Base-by-base conservation (phyloP, 2,888 invertebrate species). In the Idaea aversata region DNA sequence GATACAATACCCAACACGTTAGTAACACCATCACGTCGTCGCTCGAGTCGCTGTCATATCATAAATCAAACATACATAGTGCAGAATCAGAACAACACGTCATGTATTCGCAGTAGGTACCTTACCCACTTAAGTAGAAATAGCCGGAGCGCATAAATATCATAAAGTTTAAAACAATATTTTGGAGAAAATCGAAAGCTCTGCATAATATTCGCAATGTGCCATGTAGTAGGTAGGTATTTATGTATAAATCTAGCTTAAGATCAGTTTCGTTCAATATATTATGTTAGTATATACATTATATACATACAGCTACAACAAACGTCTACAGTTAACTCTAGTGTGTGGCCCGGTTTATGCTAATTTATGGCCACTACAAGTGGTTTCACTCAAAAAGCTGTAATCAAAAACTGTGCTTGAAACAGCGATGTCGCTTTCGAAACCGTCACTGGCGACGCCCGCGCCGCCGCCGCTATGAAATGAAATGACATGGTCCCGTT, bases 361-460 rank as follows among this genome's bases (percentile, higher is more conserved):
- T 62, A 47, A 62, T 35, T 62, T 34, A 62, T 62, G 61, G 59
- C 36, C 65, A 63, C 61, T 61, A 59, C 34, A 63, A 66, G 67
- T 64, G 63, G 67, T 69, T 67, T 67, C 68, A 66, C 68, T 70
- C 65, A 67, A 69, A 72, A 70, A 25, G 66, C 70, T 67, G 66
- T 69, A 70, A 70, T 66, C 68, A 67, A 70, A 68, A 67, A 67
- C 68, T 66, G 66, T 66, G 47, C 47, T 62, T 62, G 65, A 64
- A 68, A 63, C 64, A 62, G 67, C 69, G 65, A 68, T 67, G 65
- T 73, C 73, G 67, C 73, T 73, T 73, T 73, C 73, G 67, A 70
- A 68, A 73, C 65, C 68, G 70, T 70, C 69, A 64, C 67, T 61
- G 63, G 62, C 59, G 63, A 57, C 66, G 59, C 25, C 25, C 25